phyloP scores from a whole-genome alignment of 1,140 invertebrate genomes.

The Aphis gossypii region DNA sequence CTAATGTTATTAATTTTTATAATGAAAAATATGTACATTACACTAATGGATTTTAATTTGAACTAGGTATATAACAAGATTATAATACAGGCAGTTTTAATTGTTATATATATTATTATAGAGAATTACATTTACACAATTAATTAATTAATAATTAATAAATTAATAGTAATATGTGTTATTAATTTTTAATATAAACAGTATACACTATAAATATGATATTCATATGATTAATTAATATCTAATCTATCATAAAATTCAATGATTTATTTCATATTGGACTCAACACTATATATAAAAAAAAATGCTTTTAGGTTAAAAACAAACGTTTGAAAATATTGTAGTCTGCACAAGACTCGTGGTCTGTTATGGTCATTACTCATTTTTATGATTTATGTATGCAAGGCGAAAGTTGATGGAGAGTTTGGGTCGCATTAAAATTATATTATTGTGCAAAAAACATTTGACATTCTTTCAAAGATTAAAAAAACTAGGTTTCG shows the following conservation, averaged over 20 bases:
- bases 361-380: not conserved
- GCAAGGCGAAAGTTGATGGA: not conserved
- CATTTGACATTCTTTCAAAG: not conserved
- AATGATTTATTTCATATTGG: not conserved
- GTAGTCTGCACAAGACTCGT: not conserved
- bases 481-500: not conserved
- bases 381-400: conserved; percentile 31
- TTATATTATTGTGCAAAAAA: not conserved
- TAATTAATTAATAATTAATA: not conserved
- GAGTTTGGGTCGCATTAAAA: not conserved
- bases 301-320: not conserved
- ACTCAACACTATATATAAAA: not conserved
- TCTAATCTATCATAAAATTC: not conserved
- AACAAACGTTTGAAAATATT: not conserved
- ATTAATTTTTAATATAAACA: not conserved
- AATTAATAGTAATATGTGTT: not conserved
- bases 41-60: not conserved
- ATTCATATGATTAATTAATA: not conserved
- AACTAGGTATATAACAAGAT: not conserved
- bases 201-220: not conserved
- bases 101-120: not conserved
- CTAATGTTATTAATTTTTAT: not conserved
- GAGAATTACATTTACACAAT: not conserved
- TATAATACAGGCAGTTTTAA: not conserved
- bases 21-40: not conserved